Evolutionary conservation across 1,140 invertebrate genomes (phyloP).

Genomic region (Micrasema longulum): DNA sequence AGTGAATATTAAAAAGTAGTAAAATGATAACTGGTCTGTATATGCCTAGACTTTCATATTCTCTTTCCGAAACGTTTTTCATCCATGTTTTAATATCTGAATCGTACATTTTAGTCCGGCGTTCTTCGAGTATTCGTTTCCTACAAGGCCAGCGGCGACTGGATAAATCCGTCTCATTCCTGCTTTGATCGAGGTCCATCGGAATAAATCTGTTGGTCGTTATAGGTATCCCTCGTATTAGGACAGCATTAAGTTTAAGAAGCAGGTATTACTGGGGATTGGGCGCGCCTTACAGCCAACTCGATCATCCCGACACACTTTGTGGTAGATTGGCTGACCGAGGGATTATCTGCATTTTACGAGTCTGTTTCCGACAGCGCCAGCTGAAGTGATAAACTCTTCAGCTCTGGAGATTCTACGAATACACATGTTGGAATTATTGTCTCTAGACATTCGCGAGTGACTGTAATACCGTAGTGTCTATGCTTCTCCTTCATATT

Average conservation of each 20-base stretch:
- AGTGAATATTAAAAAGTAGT: no score
- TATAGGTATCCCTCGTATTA: conserved; percentile 48
- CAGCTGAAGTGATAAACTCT: conserved; percentile 17
- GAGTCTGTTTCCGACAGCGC: conserved; percentile 23
- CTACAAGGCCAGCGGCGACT: no score
- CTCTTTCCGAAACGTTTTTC: no score
- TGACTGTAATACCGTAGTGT: no score
- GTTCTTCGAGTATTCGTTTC: no score
- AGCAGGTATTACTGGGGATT: conserved; percentile 29
- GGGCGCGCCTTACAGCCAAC: not conserved
- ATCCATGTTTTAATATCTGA: no score
- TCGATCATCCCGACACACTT: conserved; percentile 24
- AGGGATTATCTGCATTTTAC: conserved; percentile 39
- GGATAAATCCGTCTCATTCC: conserved; percentile 39
- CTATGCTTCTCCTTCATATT: no score
- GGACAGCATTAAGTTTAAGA: conserved; percentile 36
- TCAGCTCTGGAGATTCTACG: not conserved
- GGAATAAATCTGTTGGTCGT: conserved; percentile 48
- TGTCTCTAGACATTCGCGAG: no score
- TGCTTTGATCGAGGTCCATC: conserved; percentile 43
- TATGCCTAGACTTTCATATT: no score
- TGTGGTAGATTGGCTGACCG: not conserved
- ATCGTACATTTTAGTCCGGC: no score
- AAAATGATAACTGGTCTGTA: no score
- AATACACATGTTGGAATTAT: not conserved